Base-by-base conservation (phyloP, 2,797 vertebrate species). In the Sebastes jordani region DNA sequence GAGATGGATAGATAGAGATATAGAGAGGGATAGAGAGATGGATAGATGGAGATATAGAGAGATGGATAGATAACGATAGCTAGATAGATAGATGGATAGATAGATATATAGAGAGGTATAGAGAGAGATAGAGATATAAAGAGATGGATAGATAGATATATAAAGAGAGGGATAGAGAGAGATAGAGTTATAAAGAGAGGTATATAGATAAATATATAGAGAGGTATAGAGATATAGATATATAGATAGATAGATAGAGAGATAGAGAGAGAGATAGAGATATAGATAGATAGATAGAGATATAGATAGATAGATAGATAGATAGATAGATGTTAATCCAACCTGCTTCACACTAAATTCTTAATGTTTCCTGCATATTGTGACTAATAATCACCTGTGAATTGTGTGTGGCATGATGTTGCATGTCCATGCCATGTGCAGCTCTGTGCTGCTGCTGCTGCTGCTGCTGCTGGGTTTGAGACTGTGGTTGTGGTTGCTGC, bases 381-480 rank as follows among this genome's bases (percentile, higher is more conserved):
- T 32, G 10, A 58, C 22, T 76, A 25, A 5, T 38, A 30, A 64
- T 91, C 93, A 97, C 97, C 95, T 96, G 96, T 78, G 84, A 66
- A 58, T 91, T 94, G 70, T 92, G 93, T 29, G 76, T 32, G 60
- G 89, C 69, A 78, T 95, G 94, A 73, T 96, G 95, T 56, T 95
- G 95, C 83, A 95, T 92, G 84, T 95, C 94, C 81, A 93, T 91
- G 83, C 78, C 81, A 56, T 94, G 94, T 34, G 78, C 75, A 65
- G 90, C 69, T 83, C 95, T 92, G 71, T 94, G 92, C 89, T 97
- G 96, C 7, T 94, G 91, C 71, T 82, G 87, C 20, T 80, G 86
- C 18, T 79, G 91, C 93, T 97, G 97, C 52, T 97, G 96, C 82
- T 95, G 95, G 62, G 94, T 93, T 52, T 97, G 98, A 74, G 92